These are phyloP conservation scores for Trematomus loennbergii DNA, from an alignment of 2,113 vertebrate species.

Conservation along the genomic window DNA sequence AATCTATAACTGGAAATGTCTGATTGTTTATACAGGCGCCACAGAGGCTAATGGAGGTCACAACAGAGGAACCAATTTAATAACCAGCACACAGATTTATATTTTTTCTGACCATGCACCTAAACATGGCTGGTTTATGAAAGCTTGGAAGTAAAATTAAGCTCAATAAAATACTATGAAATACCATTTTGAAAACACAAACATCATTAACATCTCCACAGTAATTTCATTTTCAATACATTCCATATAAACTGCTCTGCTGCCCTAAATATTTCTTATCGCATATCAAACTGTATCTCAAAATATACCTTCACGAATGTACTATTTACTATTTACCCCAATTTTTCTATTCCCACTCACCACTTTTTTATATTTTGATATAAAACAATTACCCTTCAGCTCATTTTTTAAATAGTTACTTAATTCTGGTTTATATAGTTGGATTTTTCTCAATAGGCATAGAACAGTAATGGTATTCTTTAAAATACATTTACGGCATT, in stretches of 20 bases:
- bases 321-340: too few species aligned
- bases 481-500: background rate
- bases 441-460: background rate
- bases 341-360: too few species aligned
- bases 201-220: background rate
- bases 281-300: background rate
- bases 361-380: background rate
- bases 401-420: background rate
- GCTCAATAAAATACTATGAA: too few species aligned
- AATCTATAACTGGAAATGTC: constrained; percentile 19
- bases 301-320: background rate
- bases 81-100: constrained; percentile 21
- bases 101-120: background rate
- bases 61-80: constrained; percentile 18
- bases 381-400: background rate
- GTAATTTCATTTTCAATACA: background rate
- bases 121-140: background rate
- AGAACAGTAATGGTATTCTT: background rate
- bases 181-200: background rate
- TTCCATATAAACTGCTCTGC: background rate
- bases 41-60: constrained; percentile 47
- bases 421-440: background rate
- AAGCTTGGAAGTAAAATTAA: background rate
- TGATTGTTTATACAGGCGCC: constrained; percentile 21
- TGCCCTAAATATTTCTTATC: background rate